These are phyloP conservation scores for Anorthoa munda DNA, from an alignment of 2,888 invertebrate species.

Conservation along the genomic window DNA sequence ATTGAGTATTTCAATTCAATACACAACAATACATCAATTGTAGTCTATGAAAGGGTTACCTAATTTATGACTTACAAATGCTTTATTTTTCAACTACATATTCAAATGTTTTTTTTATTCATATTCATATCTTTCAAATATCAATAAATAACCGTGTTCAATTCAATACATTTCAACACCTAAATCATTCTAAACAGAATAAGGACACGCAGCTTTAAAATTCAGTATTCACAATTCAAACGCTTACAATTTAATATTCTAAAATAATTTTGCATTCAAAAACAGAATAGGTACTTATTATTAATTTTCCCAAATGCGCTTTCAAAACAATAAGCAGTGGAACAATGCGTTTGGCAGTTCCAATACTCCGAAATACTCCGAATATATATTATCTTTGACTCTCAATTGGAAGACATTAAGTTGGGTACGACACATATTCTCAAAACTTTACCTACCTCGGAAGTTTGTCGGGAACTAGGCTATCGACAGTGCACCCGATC, in stretches of 20 bases:
- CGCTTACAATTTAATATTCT: conserved; percentile 7
- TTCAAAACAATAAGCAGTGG: conserved; percentile 56
- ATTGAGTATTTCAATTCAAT: too few relatives aligned
- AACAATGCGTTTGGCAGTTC: conserved; percentile 64
- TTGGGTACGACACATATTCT: conserved; percentile 81
- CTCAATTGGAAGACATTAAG: conserved; percentile 76
- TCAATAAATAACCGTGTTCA: conserved; percentile 8
- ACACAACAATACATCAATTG: neutral
- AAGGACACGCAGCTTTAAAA: conserved; percentile 3
- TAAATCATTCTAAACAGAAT: conserved; percentile 3
- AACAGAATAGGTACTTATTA: conserved; percentile 3
- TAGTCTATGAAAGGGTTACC: neutral
- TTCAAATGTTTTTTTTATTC: neutral
- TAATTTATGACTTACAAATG: neutral
- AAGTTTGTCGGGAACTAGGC: conserved; percentile 82
- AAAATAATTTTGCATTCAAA: conserved; percentile 6
- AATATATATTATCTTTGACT: conserved; percentile 75
- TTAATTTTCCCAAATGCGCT: conserved; percentile 18
- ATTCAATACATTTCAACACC: neutral
- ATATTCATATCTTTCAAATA: neutral
- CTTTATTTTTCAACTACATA: neutral
- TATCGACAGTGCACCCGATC: conserved; percentile 82
- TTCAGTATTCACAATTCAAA: neutral
- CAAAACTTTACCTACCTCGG: conserved; percentile 73
- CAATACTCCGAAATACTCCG: conserved; percentile 56